Evolutionary conservation across 2,113 vertebrate species (phyloP).

Genomic region (Pluvianellus socialis): DNA sequence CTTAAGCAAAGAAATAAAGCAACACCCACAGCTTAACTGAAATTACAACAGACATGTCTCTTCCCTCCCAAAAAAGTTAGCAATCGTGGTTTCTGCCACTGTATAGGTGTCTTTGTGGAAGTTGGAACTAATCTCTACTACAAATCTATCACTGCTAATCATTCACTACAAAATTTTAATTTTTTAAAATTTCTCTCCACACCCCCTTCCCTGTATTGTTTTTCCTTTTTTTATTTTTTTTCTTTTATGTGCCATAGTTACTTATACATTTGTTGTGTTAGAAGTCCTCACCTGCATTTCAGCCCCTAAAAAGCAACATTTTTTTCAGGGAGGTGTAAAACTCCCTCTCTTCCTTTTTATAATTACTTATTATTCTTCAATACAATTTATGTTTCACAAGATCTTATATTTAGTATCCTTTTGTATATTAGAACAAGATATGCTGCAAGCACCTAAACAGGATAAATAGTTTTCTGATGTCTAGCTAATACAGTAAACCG

Average conservation of each 20-base stretch:
- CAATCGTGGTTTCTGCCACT: neutral
- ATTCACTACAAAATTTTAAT: neutral
- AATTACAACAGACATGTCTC: neutral
- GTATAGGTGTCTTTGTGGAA: neutral
- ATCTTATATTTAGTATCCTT: neutral
- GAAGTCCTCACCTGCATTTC: neutral
- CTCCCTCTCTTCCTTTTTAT: neutral
- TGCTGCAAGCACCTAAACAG: neutral
- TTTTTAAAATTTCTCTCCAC: accelerated
- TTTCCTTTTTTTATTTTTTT: neutral
- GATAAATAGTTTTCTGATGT: neutral
- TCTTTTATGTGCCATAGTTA: neutral
- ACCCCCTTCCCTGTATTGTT: accelerated
- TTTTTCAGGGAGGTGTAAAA: neutral
- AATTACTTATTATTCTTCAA: neutral
- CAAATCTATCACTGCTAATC: neutral
- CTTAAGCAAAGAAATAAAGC: neutral
- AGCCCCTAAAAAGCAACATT: neutral
- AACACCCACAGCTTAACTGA: neutral
- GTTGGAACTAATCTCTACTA: neutral
- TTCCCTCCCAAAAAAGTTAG: neutral
- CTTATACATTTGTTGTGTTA: neutral
- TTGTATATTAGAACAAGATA: neutral
- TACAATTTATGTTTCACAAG: neutral
- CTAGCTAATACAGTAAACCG: neutral